phyloP scores from a whole-genome alignment of 1,140 invertebrate genomes.

The Drosophila teissieri region DNA sequence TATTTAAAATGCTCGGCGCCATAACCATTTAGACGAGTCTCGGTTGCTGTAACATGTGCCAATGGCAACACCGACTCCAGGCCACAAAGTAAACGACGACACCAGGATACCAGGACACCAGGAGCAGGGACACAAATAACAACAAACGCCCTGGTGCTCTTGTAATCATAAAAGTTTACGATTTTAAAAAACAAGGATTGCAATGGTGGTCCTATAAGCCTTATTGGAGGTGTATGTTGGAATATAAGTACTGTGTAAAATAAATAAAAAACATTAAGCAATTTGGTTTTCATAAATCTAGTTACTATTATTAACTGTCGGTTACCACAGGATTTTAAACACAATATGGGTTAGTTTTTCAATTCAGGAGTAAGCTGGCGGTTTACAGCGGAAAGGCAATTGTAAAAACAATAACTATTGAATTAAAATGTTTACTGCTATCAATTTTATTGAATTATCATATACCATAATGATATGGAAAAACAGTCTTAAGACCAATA shows the following conservation, averaged over 20 bases:
- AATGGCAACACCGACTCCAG: conserved; percentile 17
- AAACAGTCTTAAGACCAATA: neutral
- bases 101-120: neutral
- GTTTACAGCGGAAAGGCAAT: too few relatives aligned
- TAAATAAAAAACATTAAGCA: neutral
- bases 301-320: too few relatives aligned
- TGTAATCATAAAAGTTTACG: conserved; percentile 80
- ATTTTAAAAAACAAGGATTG: conserved; percentile 31
- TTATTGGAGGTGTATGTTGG: neutral
- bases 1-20: conserved; percentile 73
- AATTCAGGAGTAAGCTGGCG: too few relatives aligned
- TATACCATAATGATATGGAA: too few relatives aligned
- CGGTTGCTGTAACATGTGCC: conserved; percentile 60
- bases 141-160: conserved; percentile 32
- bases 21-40: conserved; percentile 67
- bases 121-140: conserved; percentile 28
- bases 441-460: too few relatives aligned
- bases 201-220: conserved; percentile 1
- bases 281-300: neutral
- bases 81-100: conserved; percentile 52
- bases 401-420: too few relatives aligned
- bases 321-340: too few relatives aligned
- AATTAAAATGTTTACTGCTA: too few relatives aligned
- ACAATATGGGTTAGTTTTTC: too few relatives aligned
- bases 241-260: neutral